These are phyloP conservation scores for Anguilla pacifica DNA, from an alignment of 2,797 vertebrate genomes.

Conservation along the genomic window DNA sequence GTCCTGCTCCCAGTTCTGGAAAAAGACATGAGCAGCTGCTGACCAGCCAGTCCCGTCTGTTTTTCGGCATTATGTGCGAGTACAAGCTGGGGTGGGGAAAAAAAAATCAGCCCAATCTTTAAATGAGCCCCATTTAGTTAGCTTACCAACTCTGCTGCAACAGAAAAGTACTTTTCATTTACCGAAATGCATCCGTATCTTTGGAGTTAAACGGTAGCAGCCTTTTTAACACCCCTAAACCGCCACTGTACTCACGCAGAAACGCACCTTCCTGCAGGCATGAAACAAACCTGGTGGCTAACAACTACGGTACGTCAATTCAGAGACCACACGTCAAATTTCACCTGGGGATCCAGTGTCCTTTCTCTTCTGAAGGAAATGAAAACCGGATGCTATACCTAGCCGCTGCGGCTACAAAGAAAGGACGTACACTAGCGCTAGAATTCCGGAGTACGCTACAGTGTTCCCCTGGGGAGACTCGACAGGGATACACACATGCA, in stretches of 20 bases:
- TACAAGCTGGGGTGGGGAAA: background rate
- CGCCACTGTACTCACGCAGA: slow-evolving; percentile 12
- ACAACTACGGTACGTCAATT: slow-evolving; percentile 34
- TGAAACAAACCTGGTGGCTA: background rate
- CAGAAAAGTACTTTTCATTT: background rate
- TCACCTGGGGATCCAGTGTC: background rate
- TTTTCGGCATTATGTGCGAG: slow-evolving; percentile 31
- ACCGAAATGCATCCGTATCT: background rate
- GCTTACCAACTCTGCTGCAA: background rate
- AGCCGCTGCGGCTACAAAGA: slow-evolving; percentile 17
- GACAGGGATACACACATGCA: slow-evolving; percentile 19
- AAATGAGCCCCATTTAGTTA: background rate
- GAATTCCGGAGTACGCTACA: slow-evolving; percentile 17
- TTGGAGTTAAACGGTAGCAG: slow-evolving; percentile 22
- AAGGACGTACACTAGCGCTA: background rate
- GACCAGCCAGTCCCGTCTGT: slow-evolving; percentile 39
- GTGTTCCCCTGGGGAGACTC: slow-evolving; percentile 26
- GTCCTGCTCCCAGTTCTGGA: slow-evolving; percentile 62
- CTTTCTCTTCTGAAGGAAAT: background rate
- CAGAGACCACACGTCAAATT: slow-evolving; percentile 34
- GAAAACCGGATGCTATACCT: slow-evolving; percentile 14
- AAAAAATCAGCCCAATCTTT: background rate
- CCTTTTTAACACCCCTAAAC: slow-evolving; percentile 25
- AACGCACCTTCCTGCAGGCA: slow-evolving; percentile 12
- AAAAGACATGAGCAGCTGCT: slow-evolving; percentile 63